Evolutionary conservation across 2,888 invertebrate genomes (phyloP), one percentile per base, ranked within the genome.

Genomic region (Himalopsyche kuldschensis): DNA sequence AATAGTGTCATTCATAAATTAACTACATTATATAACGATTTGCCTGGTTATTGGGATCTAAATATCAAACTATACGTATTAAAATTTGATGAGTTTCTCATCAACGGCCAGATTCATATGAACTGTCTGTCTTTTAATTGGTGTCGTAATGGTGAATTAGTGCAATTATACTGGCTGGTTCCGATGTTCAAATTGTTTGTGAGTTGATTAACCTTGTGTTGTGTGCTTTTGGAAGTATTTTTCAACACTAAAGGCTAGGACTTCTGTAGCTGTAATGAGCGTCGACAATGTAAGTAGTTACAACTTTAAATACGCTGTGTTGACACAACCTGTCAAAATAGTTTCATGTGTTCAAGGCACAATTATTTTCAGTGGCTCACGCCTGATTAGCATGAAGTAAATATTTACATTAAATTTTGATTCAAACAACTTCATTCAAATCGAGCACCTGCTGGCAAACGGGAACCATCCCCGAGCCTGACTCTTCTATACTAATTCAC

Each of bases 61-160:
- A 55, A 20, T 10, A 20, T 20, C 55, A 55, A 55, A 55, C 55
- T 55, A n/a, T n/a, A 15, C 55, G 55, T 55, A 20, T 55, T 24
- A 20, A 55, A 55, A 55, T 55, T 55, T 55, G 69, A 80, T 69
- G 75, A 81, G 76, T 76, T 46, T 47, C 75, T 47, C 30, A 55
- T 79, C 30, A 48, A 46, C 46, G 63, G 32, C 48, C 48, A 81
- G 80, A 81, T 81, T 81, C 55, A 20, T 55, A 6, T 55, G 55
- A 55, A 20, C 55, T 55, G 55, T 20, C 55, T 78, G 78, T 82
- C 55, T 78, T 35, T 69, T 48, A 48, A 46, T 55, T 30, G 69
- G 82, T 82, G 82, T 82, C 78, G 82, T 78, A 82, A 82, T 82
- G 47, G 78, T 82, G 78, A 78, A 78, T 82, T 78, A 77, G 78